Evolutionary conservation across 1,140 invertebrate genomes (phyloP), one percentile per base, ranked within the genome.

Genomic region (Paralvinella palmiformis): DNA sequence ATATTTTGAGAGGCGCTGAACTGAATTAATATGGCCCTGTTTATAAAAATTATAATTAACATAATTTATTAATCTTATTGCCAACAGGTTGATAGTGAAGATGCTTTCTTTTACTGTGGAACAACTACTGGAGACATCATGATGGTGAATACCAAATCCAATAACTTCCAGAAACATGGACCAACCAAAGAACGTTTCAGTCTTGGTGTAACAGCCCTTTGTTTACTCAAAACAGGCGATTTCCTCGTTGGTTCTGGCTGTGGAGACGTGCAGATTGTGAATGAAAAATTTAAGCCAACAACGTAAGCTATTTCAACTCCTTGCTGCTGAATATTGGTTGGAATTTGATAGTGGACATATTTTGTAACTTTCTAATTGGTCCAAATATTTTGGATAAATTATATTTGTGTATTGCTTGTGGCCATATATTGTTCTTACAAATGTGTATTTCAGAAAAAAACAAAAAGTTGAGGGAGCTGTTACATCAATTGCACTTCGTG

Each of bases 241-340:
- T 68, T 94, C 13, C 78, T 94, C 1, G 85, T 92, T 50, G 93
- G 92, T 1, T 85, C 88, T 29, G 92, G 92, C 0, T 87, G 92
- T 79, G 92, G 92, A 5, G 87, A 85, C 0, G 75, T 95, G 29
- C 72, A 52, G 58, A 52, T 64, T n/a, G 53, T 29, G 45, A 53
- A 45, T 7, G 56, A 52, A 22, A 67, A n/a, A 31, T 62, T 50
- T 63, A 65, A 57, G 29, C 50, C 53, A 53, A 63, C 59, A 37
- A 57, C 48, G 59, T 66, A 53, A 37, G 22, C n/a, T 52, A 22
- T 22, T 52, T 52, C 24, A 29, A 52, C 7, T 48, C 2, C 20
- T n/a, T 7, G 15, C 45, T 15, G 5, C 20, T 48, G 4, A 48
- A 48, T 48, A 52, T 52, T 52, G 48, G n/a, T 24, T 22, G 31